Percentiles rank a stretch among this genome's conserved stretches.
Conservation (phyloP, 2,797 vertebrate genomes). For the Acomys russatus region DNA sequence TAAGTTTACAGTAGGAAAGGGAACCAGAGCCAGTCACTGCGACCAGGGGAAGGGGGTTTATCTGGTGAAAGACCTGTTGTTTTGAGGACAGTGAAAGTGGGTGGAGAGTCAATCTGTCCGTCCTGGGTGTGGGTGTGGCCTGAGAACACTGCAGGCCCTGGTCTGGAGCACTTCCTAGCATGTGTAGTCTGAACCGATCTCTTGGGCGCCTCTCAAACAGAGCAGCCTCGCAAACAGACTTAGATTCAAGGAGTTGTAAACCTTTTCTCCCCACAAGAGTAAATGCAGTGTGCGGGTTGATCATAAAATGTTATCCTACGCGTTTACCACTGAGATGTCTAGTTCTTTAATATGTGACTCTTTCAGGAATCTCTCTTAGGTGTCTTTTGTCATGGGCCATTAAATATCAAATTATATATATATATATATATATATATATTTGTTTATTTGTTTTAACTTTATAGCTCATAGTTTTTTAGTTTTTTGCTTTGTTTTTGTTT, state of each 20-base stretch:
- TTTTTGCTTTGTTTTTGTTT: too few relatives aligned
- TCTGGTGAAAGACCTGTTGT: conserved; percentile 50
- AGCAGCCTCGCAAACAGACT: conserved; percentile 28
- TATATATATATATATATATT: too few relatives aligned
- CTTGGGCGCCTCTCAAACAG: conserved; percentile 17
- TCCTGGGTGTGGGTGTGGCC: neutral
- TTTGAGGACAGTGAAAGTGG: neutral
- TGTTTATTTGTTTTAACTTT: conserved; percentile 56
- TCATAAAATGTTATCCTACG: neutral
- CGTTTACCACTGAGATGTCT: conserved; percentile 34
- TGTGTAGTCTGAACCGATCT: neutral
- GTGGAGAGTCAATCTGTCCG: neutral
- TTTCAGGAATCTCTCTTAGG: neutral
- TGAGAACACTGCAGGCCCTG: neutral
- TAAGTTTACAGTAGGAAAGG: neutral
- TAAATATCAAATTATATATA: conserved; percentile 21
- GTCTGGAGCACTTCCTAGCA: neutral
- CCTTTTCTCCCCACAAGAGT: neutral
- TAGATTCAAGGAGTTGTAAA: neutral
- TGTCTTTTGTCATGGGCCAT: neutral
- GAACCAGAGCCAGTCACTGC: neutral
- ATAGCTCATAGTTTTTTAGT: conserved; percentile 39
- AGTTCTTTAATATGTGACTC: neutral
- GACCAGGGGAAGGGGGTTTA: neutral
- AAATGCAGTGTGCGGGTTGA: conserved; percentile 11